Evolutionary conservation across 2,888 invertebrate genomes (phyloP), one percentile per base, ranked within the genome.

Genomic region (Ischnura elegans): DNA sequence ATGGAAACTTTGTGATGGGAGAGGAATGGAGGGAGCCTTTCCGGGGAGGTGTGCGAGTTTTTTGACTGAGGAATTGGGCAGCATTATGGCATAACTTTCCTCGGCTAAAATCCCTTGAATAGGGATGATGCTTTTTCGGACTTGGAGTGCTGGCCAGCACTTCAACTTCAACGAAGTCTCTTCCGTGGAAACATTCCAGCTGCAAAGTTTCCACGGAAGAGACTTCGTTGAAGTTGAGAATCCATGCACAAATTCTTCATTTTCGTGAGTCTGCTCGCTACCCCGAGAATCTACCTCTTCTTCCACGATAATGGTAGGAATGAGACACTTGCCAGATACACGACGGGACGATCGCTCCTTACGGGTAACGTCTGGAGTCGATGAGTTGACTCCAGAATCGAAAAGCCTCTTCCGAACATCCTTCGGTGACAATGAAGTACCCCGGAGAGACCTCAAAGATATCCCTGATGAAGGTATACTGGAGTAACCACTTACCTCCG

Each of bases 381-480:
- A 90, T 36, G 61, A 43, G 29, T 25, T 43, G 43, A 55, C 43
- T 1, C 61, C 3, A 43, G 61, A 43, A 16, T 90, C 90, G 25
- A 90, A 90, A 25, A 90, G 90, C 43, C 90, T 61, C 43, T 90
- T 90, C 21, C 90, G 55, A n/a, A 61, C 90, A 90, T 61, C 61
- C 43, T 25, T 6, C 8, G 90, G 90, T 5, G 90, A 90, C 43
- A 90, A 42, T 66, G 90, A 90, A 61, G 25, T n/a, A 13, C 43
- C 90, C 46, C n/a, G 43, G 21, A 21, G 10, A n/a, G 46, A n/a
- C 5, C 42, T 43, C 10, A 55, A n/a, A 8, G 66, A 61, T 10
- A 61, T n/a, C 13, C n/a, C 55, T 13, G 90, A 55, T 42, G 90
- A 61, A 21, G 66, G 55, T 43, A 90, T 25, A n/a, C 90, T 90